Evolutionary conservation across 2,113 vertebrate species (phyloP), one percentile per base, ranked within the genome.

Genomic region (Martes martes): DNA sequence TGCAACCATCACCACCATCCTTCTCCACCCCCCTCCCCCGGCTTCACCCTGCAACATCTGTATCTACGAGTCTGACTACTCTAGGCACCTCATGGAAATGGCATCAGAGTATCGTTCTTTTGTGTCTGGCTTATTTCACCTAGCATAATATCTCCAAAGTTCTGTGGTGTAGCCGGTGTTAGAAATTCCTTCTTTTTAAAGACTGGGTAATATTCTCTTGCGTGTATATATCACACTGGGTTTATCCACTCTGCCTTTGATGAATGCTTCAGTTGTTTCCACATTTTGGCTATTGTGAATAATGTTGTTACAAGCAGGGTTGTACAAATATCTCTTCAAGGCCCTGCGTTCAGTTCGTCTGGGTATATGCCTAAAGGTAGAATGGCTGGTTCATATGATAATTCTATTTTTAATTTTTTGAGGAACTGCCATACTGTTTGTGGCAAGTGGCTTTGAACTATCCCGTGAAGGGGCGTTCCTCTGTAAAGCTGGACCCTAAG

Each of bases 191-290:
- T 31, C 26, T 79, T 31, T 52, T n/a, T n/a, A 15, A 67, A 89
- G 47, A 50, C 65, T 24, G 6, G n/a, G 9, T 26, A 42, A 6
- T 11, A 26, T 36, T 19, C 61, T 28, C 0, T 13, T 1, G 1
- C 0, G 3, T n/a, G 31, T 10, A 4, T 18, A 1, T 0, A 16
- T 10, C 33, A 13, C 16, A 5, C 21, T 7, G 7, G 11, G 76
- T 39, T 81, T 11, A 52, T 47, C 47, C 18, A 2, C 14, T 19
- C 1, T 1, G 6, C 1, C 5, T 2, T 0, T 0, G 26, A 7
- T 0, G 10, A 45, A 2, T 5, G 1, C 57, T 55, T 16, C 3
- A 7, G 26, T 3, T 21, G 61, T 19, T 15, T 7, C 69, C 0
- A 13, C 19, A 24, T 2, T 21, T 31, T 5, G 59, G 7, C 50